Conservation (phyloP, 2,113 vertebrate species). For the Oncorhynchus gorbuscha region DNA sequence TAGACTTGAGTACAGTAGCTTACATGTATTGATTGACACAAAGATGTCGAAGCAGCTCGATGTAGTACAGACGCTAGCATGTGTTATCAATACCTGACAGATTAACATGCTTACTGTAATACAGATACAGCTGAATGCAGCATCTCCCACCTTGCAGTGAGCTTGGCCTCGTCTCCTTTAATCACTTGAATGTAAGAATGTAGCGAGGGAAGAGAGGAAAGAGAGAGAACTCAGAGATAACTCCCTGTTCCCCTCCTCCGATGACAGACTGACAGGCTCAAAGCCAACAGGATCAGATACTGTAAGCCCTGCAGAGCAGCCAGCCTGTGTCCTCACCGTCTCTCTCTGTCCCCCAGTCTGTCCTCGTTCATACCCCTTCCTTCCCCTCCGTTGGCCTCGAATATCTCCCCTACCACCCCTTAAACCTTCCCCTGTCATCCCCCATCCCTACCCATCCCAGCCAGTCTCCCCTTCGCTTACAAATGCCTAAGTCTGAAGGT, state of each 20-base stretch:
- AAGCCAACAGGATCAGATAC: slow-evolving; percentile 28
- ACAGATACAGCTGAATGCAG: slow-evolving; percentile 7
- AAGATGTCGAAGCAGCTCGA: neutral
- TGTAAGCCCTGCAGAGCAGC: slow-evolving; percentile 17
- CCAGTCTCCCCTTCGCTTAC: neutral
- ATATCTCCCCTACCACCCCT: too few species aligned
- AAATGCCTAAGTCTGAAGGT: slow-evolving; percentile 3
- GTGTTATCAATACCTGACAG: neutral
- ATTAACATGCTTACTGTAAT: neutral
- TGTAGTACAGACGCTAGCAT: neutral
- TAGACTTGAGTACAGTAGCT: slow-evolving; percentile 17
- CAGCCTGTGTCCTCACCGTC: neutral
- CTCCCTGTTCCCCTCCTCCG: slow-evolving; percentile 13
- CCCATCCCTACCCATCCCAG: neutral
- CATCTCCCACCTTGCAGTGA: neutral
- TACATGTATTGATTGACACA: too few species aligned
- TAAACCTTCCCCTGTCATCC: neutral
- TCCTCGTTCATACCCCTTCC: neutral
- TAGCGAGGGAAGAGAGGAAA: neutral
- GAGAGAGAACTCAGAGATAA: neutral
- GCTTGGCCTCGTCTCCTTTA: slow-evolving; percentile 33
- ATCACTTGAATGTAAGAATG: slow-evolving; percentile 38
- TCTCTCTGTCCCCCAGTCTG: neutral
- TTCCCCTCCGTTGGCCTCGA: neutral
- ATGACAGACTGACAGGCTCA: slow-evolving; percentile 7